Evolutionary conservation across 2,888 invertebrate species (phyloP), one percentile per base, ranked within the genome.

Genomic region (Orchesellides sinensis): DNA sequence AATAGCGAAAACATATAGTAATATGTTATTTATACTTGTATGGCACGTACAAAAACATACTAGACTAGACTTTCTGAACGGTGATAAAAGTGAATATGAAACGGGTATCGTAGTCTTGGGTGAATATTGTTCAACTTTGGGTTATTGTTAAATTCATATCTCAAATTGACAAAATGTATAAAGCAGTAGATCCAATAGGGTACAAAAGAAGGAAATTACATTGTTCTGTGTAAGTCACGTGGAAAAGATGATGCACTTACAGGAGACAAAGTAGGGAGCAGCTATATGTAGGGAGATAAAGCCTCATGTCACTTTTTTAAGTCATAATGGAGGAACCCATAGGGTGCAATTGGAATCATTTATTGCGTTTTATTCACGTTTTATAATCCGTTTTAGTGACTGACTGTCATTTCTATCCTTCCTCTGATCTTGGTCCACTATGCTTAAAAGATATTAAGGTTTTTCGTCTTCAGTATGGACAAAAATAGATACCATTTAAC

Each of bases 341-440:
- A 68, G 77, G 77, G 68, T 77, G 59, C 68, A 77, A 21, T 77
- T 77, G 66, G 59, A 59, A 40, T 59, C 68, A 77, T 66, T 77
- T 68, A 77, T 68, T 68, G 68, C 59, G 68, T 77, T 77, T 77
- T 68, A 75, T 66, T 56, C 77, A 68, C 77, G 77, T 77, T 77
- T 77, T 77, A 77, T 77, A 77, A 77, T 77, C 77, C 77, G 68
- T 68, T 68, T 59, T 59, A 45, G 47, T 77, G 68, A 68, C 66
- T 77, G 56, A 14, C 14, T n/a, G n/a, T n/a, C n/a, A n/a, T n/a
- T n/a, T 68, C 29, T 19, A 54, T 65, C 29, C 45, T n/a, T 47
- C 45, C 45, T 52, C 17, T 32, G 10, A 14, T 40, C 40, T n/a
- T n/a, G n/a, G n/a, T n/a, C n/a, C n/a, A n/a, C n/a, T n/a, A n/a